phyloP scores from a whole-genome alignment of 2,888 invertebrate species.

The Ellobium chinense region DNA sequence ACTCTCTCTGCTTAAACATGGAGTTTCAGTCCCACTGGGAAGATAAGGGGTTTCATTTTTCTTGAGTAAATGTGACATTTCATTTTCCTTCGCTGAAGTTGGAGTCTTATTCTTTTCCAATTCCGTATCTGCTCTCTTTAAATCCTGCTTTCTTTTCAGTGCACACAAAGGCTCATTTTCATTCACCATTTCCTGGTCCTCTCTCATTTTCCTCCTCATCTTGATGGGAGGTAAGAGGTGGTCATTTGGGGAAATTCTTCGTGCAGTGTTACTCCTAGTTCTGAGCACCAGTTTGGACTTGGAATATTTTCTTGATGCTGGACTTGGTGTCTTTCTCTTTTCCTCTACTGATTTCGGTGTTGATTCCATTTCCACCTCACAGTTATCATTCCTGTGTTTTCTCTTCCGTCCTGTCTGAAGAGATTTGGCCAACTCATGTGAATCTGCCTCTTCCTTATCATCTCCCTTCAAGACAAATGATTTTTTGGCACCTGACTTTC shows the following conservation, averaged over 20 bases:
- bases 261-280: neutral
- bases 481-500: conserved; percentile 1
- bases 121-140: too few species aligned
- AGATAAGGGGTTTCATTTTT: neutral
- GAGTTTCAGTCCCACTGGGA: neutral
- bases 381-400: too few species aligned
- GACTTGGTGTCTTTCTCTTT: neutral
- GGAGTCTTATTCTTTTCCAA: neutral
- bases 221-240: neutral
- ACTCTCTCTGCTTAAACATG: neutral
- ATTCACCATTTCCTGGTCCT: too few species aligned
- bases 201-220: neutral
- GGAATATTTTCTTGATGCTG: neutral
- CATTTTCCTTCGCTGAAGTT: neutral
- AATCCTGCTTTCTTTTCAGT: too few species aligned
- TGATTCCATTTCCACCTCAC: neutral
- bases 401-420: neutral
- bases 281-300: neutral
- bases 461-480: conserved; percentile 7
- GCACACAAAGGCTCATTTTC: too few species aligned
- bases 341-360: neutral
- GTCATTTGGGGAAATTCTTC: neutral
- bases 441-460: too few species aligned
- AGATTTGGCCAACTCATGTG: neutral
- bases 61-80: too few species aligned